Evolutionary conservation across 2,888 invertebrate genomes (phyloP), one percentile per base, ranked within the genome.

Genomic region (Parasteatoda lunata): DNA sequence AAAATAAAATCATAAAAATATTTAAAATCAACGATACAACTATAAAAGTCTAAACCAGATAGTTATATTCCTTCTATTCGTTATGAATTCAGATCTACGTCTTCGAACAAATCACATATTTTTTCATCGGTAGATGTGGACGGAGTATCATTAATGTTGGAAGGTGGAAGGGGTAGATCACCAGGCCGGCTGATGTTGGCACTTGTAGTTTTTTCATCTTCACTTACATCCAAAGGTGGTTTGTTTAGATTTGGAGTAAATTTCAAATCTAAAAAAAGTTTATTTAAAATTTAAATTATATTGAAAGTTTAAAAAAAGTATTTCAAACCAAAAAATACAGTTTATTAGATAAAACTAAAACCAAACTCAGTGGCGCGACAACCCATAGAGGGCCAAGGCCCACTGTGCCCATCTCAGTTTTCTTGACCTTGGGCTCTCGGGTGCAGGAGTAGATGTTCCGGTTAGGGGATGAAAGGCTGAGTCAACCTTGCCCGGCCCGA

Each of bases 21-120:
- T 30, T 30, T 30, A 30, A 30, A 30, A 30, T 30, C 30, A 30
- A 30, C 30, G 30, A 30, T 30, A 30, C 30, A 30, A 30, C 2
- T 30, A 30, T 30, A 2, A 30, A 30, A 30, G 2, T 30, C 30
- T 59, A 59, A 59, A 59, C 59, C 9, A 59, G n/a, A 13, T 8
- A 59, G n/a, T 59, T 59, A 3, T n/a, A 7, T 5, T 59, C 13
- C 8, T 4, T 59, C 59, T 59, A 59, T 4, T 11, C 8, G 59
- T 65, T 79, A 80, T 47, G 80, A 48, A 86, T 68, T 86, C 59
- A 86, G 80, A 86, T 86, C 85, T 69, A 86, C 51, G 48, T 86
- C 85, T 51, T 80, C 76, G 70, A 86, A 86, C 13, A 80, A 77
- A 66, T 86, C 85, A 11, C 80, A 80, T 51, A 76, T 54, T 8